Evolutionary conservation across 1,140 invertebrate species (phyloP).

Genomic region (Drosophila ananassae): DNA sequence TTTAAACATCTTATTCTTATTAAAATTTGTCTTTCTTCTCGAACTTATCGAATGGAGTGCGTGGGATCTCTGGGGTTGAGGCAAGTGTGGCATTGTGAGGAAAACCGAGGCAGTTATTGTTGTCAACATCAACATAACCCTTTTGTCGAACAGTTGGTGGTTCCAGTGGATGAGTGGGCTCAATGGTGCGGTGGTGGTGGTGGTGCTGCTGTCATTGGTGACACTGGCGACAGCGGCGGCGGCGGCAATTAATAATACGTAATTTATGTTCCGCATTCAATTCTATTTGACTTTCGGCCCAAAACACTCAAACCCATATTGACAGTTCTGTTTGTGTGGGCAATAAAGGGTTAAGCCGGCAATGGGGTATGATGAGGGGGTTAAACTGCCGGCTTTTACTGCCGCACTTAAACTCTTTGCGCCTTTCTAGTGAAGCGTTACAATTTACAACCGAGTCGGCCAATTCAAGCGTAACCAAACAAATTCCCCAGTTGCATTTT

Average conservation of each 20-base stretch:
- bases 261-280: constrained; percentile 77
- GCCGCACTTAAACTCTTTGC: constrained; percentile 70
- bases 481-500: not conserved
- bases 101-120: constrained; percentile 31
- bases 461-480: constrained; percentile 51
- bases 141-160: constrained; percentile 54
- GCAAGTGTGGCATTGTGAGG: constrained; percentile 3
- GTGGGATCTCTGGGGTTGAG: not conserved
- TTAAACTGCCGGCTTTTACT: constrained; percentile 21
- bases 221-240: constrained; percentile 41
- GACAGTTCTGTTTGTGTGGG: constrained; percentile 39
- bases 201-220: constrained; percentile 36
- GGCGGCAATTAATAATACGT: constrained; percentile 78
- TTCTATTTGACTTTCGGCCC: constrained; percentile 72
- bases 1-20: no score
- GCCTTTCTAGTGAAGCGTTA: constrained; percentile 73
- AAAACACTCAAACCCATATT: constrained; percentile 66
- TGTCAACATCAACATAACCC: constrained; percentile 75
- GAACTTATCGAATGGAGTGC: not conserved
- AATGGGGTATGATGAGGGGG: not conserved
- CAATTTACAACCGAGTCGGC: constrained; percentile 71
- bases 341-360: constrained; percentile 58
- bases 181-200: not conserved
- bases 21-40: no score
- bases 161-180: constrained; percentile 1